Evolutionary conservation across 1,140 invertebrate species (phyloP), one percentile per base, ranked within the genome.

Genomic region (Riptortus pedestris): DNA sequence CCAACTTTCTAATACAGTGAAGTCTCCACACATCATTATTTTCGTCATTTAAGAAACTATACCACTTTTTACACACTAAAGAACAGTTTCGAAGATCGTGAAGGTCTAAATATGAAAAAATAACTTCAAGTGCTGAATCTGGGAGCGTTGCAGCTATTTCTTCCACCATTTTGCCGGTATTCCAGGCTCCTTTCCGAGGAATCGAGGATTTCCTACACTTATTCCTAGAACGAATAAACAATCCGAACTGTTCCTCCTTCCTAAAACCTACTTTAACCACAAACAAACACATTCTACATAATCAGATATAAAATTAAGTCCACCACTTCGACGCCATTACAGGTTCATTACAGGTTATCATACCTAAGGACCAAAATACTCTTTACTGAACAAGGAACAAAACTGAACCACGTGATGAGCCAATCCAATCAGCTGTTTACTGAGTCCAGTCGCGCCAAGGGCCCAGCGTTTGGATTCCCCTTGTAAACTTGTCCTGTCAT

Each of bases 1-100:
- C 84, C 60, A 99, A 77, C 76, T 88, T 91, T 71, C 85, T 82
- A 48, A 89, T 79, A 76, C 93, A 96, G 70, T 96, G 90, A 72
- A 87, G 81, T 69, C 92, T 80, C 96, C 96, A 99, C 43, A 97
- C 87, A 67, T 96, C 91, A 74, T 90, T 93, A 74, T 96, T 93
- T 78, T 96, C 93, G 75, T 97, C 90, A 73, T 86, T 89, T 31
- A 98, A 77, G 74, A 91, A 87, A 72, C 80, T 82, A 72, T 92
- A 88, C 94, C 94, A 99, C 66, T 83, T 87, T 77, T 91, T 91
- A 78, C 95, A 98, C 52, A 96, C 93, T 62, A 96, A 77, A 48
- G 91, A 85, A 80, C 93, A 96, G 74, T 86, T 90, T 70, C 84
- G 79, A 55, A 98, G 75, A 72, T 96, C 92, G 70, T 84, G 83